These are phyloP conservation scores for Abscondita cerata DNA, from an alignment of 2,888 invertebrate species.

Conservation along the genomic window DNA sequence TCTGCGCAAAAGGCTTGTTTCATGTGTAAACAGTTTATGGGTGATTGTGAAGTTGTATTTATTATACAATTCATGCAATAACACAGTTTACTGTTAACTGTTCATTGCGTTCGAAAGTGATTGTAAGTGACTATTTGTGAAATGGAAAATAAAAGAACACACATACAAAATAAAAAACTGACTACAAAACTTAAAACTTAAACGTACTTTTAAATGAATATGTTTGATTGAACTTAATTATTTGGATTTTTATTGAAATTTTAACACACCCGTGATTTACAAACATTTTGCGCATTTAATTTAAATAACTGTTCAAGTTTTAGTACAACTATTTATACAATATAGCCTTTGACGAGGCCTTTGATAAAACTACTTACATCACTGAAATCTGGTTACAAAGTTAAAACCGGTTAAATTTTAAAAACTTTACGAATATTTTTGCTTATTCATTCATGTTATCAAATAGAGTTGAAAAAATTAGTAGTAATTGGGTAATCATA, in stretches of 20 bases:
- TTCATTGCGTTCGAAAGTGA: no score
- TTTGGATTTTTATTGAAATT: neutral
- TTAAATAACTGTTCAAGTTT: neutral
- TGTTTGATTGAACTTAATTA: neutral
- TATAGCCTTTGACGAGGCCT: neutral
- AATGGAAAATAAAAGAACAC: no score
- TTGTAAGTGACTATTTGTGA: no score
- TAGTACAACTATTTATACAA: neutral
- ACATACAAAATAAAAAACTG: no score
- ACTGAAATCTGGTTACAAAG: no score
- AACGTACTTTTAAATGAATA: neutral
- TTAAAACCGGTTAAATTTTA: neutral
- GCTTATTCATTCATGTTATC: neutral
- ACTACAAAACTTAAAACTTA: no score
- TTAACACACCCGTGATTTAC: neutral
- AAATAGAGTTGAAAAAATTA: neutral
- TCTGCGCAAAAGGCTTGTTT: no score
- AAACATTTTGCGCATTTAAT: neutral
- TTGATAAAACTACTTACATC: no score
- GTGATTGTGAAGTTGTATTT: no score
- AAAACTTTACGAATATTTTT: neutral
- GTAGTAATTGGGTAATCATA: neutral
- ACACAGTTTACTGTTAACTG: no score
- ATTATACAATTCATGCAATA: no score
- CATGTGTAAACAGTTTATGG: no score